phyloP scores from a whole-genome alignment of 2,797 vertebrate genomes.

The Nothura maculosa region DNA sequence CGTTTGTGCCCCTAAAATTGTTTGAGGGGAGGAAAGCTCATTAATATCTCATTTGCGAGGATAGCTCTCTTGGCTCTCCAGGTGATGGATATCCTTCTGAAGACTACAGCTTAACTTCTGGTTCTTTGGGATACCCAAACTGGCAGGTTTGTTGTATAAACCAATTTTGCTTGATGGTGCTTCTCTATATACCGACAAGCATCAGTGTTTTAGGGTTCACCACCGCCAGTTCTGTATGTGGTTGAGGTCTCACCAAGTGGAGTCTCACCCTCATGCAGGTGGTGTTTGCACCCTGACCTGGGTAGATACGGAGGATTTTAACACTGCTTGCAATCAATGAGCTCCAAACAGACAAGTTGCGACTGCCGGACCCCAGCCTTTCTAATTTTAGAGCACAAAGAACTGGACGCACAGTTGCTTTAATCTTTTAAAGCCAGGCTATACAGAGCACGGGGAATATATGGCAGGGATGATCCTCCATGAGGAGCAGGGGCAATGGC shows the following conservation, averaged over 20 bases:
- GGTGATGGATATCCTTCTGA: background rate
- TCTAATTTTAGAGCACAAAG: background rate
- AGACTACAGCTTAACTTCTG: background rate
- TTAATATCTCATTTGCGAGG: background rate
- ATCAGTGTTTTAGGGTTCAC: accelerated
- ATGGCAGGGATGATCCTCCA: background rate
- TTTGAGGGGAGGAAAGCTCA: background rate
- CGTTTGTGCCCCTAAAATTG: background rate
- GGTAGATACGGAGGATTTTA: background rate
- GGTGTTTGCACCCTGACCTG: background rate
- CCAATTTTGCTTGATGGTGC: background rate
- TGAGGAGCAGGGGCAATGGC: accelerated
- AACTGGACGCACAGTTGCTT: background rate
- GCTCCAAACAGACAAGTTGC: background rate
- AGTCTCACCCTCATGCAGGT: background rate
- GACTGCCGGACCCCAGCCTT: background rate
- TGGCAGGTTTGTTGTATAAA: background rate
- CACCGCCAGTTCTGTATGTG: background rate
- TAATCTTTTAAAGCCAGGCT: background rate
- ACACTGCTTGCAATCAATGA: accelerated
- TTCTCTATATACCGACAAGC: background rate
- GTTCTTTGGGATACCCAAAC: accelerated
- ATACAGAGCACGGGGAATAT: background rate
- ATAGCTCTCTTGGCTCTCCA: background rate
- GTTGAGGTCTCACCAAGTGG: background rate